Percentiles rank a stretch among this genome's conserved stretches.
Evolutionary conservation across 2,797 vertebrate species (phyloP).

Genomic region (Phataginus tetradactyla): DNA sequence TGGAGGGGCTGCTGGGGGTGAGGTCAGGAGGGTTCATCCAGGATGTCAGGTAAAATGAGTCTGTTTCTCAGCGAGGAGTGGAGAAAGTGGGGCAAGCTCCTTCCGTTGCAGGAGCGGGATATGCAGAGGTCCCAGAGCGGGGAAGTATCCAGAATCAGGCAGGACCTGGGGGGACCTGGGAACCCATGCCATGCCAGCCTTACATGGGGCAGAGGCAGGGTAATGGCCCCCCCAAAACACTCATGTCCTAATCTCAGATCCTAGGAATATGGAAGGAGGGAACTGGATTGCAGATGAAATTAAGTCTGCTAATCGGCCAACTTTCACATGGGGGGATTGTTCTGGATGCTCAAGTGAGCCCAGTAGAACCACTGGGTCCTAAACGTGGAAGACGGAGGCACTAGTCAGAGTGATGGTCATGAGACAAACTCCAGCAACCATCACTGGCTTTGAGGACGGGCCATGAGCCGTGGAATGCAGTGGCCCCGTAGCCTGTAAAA

Average conservation of each 20-base stretch:
- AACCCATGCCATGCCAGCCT: not conserved
- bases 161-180: not conserved
- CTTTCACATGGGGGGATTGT: not conserved
- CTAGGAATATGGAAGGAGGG: not conserved
- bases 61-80: not conserved
- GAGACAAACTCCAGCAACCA: too few relatives aligned
- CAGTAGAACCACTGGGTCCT: not conserved
- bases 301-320: too few relatives aligned
- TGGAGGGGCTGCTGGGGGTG: too few relatives aligned
- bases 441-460: not conserved
- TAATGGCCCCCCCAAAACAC: not conserved
- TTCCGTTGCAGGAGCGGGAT: too few relatives aligned
- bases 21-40: too few relatives aligned
- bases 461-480: fast-evolving
- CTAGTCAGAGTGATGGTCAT: not conserved
- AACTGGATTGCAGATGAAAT: not conserved
- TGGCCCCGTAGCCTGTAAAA: not conserved
- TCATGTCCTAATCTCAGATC: not conserved
- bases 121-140: not conserved
- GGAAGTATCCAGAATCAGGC: not conserved
- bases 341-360: not conserved
- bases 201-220: fast-evolving
- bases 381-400: not conserved
- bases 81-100: not conserved
- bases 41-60: fast-evolving